Evolutionary conservation across 2,113 vertebrate genomes (phyloP).

Genomic region (Arvicanthis niloticus): DNA sequence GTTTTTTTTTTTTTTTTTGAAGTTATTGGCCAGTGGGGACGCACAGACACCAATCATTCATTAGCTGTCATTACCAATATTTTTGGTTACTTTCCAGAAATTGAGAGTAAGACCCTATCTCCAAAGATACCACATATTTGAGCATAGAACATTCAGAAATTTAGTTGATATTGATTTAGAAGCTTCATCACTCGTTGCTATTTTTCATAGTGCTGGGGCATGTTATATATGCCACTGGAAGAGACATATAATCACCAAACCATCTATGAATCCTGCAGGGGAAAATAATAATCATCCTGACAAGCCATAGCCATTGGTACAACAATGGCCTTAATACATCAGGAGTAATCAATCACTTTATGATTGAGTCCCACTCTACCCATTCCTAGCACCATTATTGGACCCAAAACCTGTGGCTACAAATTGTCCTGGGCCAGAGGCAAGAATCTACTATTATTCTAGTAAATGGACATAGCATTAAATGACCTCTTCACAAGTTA

Average conservation of each 20-base stretch:
- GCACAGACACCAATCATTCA: not conserved
- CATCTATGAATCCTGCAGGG: not conserved
- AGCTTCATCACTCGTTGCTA: not conserved
- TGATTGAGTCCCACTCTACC: not conserved
- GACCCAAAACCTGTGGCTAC: not conserved
- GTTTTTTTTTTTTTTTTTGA: too few species aligned
- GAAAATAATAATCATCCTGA: not conserved
- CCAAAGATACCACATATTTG: not conserved
- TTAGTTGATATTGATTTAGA: not conserved
- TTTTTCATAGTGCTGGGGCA: not conserved
- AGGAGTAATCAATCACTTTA: not conserved
- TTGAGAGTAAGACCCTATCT: not conserved
- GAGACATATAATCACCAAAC: too few species aligned
- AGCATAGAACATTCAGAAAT: not conserved
- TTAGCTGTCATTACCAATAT: too few species aligned
- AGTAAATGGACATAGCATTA: not conserved
- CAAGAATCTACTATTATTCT: not conserved
- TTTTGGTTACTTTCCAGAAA: too few species aligned
- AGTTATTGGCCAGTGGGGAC: not conserved
- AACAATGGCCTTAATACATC: not conserved
- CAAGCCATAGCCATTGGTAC: not conserved
- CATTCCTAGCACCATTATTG: not conserved
- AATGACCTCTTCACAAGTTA: not conserved
- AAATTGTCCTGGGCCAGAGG: too few species aligned
- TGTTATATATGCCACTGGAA: not conserved